Evolutionary conservation across 1,140 invertebrate species (phyloP).

Genomic region (Trissolcus basalis): DNA sequence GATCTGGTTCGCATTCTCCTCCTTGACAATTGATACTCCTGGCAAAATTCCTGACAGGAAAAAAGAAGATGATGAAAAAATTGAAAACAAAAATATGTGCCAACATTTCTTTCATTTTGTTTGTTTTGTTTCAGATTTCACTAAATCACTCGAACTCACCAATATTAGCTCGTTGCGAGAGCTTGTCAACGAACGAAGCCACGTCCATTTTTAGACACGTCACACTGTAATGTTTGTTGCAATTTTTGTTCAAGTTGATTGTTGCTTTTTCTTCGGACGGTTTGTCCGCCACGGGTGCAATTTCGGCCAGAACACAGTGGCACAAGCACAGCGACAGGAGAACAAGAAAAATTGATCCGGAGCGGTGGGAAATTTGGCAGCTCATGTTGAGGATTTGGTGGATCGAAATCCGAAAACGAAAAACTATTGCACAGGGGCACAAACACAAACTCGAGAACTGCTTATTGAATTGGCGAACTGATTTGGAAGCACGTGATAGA

Average conservation of each 20-base stretch:
- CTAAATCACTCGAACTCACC: constrained; percentile 60
- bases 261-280: constrained; percentile 64
- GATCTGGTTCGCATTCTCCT: constrained; percentile 77
- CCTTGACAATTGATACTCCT: constrained; percentile 83
- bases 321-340: constrained; percentile 18
- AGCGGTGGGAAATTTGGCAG: constrained; percentile 3
- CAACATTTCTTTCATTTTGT: too few species aligned
- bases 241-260: constrained; percentile 78
- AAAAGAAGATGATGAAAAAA: neutral
- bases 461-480: constrained; percentile 17
- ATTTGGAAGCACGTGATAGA: constrained; percentile 67
- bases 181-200: constrained; percentile 84
- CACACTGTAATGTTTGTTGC: constrained; percentile 82
- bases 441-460: neutral
- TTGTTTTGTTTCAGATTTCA: too few species aligned
- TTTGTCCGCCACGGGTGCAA: constrained; percentile 63
- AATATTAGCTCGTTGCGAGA: constrained; percentile 80
- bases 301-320: constrained; percentile 60
- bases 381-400: constrained; percentile 22
- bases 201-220: constrained; percentile 88
- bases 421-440: too few species aligned
- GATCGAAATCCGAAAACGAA: too few species aligned
- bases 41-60: constrained; percentile 77
- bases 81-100: too few species aligned
- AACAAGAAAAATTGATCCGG: constrained; percentile 15